Conservation (phyloP, 2,888 invertebrate genomes). For the Melieria picta region DNA sequence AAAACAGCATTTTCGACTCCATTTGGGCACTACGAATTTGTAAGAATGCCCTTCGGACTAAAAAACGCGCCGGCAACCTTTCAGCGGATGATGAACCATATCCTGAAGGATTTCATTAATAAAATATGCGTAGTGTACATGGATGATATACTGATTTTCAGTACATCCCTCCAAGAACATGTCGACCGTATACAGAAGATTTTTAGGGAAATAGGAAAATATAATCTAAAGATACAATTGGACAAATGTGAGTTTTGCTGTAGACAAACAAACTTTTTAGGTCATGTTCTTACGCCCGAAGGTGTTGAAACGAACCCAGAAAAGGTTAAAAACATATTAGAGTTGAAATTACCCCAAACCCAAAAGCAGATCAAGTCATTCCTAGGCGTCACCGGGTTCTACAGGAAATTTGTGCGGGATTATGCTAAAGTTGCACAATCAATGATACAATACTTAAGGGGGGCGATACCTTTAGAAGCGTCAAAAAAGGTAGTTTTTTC, state of each 20-base stretch:
- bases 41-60: conserved; percentile 15
- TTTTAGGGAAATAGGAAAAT: no score
- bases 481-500: no score
- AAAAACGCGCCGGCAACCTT: conserved; percentile 14
- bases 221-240: neutral
- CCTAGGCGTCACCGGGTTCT: conserved; percentile 7
- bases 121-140: neutral
- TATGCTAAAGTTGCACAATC: neutral
- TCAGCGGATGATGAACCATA: conserved; percentile 13
- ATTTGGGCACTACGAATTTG: conserved; percentile 5
- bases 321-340: conserved; percentile 3
- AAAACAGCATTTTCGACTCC: conserved; percentile 3
- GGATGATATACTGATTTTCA: conserved; percentile 13
- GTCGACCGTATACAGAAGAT: no score
- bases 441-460: conserved; percentile 7
- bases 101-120: neutral
- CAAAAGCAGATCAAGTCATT: conserved; percentile 1
- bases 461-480: no score
- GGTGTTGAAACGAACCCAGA: neutral
- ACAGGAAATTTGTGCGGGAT: conserved; percentile 7
- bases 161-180: no score
- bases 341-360: neutral
- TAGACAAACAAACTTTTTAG: conserved; percentile 30
- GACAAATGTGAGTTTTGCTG: conserved; percentile 15
- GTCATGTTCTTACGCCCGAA: neutral